Conservation (phyloP, 2,113 vertebrate species). For the Dryoscopus gambensis region DNA sequence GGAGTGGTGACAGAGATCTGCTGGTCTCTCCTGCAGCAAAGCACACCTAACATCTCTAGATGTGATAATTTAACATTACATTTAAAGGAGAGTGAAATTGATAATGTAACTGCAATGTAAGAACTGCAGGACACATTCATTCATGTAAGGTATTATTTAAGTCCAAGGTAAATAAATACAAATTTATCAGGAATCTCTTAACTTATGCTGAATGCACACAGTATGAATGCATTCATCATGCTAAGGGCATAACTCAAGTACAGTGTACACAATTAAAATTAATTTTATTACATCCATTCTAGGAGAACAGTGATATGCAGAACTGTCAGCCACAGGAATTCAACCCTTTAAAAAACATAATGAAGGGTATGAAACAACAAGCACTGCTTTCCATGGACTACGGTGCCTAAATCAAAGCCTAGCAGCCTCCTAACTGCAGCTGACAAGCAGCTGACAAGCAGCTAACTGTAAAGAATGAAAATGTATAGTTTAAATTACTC, state of each 20-base stretch:
- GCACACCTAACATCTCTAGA: neutral
- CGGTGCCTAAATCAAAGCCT: neutral
- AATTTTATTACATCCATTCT: neutral
- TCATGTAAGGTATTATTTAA: neutral
- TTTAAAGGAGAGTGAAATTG: neutral
- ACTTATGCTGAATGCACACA: neutral
- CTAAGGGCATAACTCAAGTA: neutral
- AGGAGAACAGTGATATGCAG: neutral
- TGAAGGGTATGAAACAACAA: neutral
- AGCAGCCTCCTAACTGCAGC: neutral
- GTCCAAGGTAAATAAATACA: neutral
- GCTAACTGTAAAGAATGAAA: neutral
- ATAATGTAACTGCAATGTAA: neutral
- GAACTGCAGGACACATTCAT: neutral
- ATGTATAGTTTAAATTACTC: neutral
- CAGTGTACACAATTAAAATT: neutral
- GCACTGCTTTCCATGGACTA: neutral
- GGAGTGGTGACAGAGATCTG: neutral
- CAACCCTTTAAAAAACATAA: neutral
- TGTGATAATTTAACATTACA: neutral
- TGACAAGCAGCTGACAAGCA: no score
- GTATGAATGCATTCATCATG: neutral
- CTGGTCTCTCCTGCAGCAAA: neutral
- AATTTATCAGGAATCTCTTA: neutral
- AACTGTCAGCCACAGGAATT: neutral